phyloP scores from a whole-genome alignment of 2,888 invertebrate species.

The Heliconius cydno region DNA sequence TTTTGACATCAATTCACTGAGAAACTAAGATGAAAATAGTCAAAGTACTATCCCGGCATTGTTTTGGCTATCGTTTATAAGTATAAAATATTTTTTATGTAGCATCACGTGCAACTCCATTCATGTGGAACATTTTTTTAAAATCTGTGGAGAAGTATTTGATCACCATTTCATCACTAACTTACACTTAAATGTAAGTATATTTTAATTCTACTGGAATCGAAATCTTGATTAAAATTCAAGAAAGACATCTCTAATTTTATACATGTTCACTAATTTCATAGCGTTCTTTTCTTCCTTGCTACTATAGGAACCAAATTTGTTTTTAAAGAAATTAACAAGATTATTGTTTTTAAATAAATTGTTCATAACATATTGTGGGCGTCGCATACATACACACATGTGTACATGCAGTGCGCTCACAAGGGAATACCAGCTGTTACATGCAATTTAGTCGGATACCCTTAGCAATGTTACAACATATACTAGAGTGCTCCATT shows the following conservation, averaged over 20 bases:
- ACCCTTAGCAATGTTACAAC: conserved; percentile 21
- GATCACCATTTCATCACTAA: too few species aligned
- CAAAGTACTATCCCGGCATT: neutral
- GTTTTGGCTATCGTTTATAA: neutral
- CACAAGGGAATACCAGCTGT: conserved; percentile 28
- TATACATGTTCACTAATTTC: too few species aligned
- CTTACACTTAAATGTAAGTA: too few species aligned
- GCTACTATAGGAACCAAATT: too few species aligned
- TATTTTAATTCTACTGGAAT: too few species aligned
- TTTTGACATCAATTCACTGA: neutral
- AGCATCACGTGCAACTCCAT: too few species aligned
- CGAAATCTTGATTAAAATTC: too few species aligned
- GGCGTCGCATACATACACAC: neutral
- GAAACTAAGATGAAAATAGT: neutral
- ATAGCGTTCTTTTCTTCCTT: too few species aligned
- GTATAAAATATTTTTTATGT: neutral
- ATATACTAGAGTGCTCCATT: conserved; percentile 13
- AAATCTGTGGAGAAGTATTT: too few species aligned
- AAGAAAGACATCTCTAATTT: too few species aligned
- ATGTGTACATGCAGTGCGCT: neutral
- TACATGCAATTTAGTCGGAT: conserved; percentile 34
- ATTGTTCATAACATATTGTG: conserved; percentile 12
- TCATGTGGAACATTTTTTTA: too few species aligned
- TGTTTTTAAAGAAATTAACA: too few species aligned
- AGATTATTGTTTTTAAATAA: conserved; percentile 1